A percentile compares a stretch with the other conserved stretches of the same genome.
Conservation (phyloP, 1,140 invertebrate genomes). For the Mamestra configurata region DNA sequence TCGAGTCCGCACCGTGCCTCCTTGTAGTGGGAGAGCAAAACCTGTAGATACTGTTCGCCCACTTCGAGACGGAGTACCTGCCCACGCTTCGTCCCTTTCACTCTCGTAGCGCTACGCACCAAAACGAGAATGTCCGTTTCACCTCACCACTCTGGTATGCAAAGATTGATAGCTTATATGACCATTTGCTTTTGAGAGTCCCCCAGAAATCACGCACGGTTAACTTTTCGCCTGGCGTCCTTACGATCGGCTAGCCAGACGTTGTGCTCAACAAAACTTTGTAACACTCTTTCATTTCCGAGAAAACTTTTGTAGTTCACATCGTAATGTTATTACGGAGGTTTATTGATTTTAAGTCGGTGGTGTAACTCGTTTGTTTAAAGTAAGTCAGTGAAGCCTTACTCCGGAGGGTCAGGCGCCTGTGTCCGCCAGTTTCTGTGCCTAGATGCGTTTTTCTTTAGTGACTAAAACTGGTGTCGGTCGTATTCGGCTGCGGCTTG, state of each 20-base stretch:
- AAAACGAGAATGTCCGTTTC: slow-evolving; percentile 74
- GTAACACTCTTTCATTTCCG: slow-evolving; percentile 41
- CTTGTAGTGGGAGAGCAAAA: slow-evolving; percentile 87
- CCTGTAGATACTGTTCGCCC: slow-evolving; percentile 86
- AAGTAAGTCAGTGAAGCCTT: slow-evolving; percentile 72
- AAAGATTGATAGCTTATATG: slow-evolving; percentile 88
- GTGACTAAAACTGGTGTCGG: slow-evolving; percentile 54
- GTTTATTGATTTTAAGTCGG: slow-evolving; percentile 65
- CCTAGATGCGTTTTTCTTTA: slow-evolving; percentile 62
- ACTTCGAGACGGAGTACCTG: slow-evolving; percentile 84
- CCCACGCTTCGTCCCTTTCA: slow-evolving; percentile 78
- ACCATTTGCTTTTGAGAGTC: slow-evolving; percentile 87
- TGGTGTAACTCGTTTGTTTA: slow-evolving; percentile 67
- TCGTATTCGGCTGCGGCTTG: slow-evolving; percentile 51
- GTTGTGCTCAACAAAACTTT: slow-evolving; percentile 65
- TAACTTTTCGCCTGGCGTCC: slow-evolving; percentile 87
- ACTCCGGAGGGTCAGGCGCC: slow-evolving; percentile 59
- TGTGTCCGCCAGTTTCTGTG: slow-evolving; percentile 60
- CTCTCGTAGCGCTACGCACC: slow-evolving; percentile 60
- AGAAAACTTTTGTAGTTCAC: slow-evolving; percentile 65
- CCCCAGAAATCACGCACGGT: slow-evolving; percentile 86
- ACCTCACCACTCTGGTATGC: slow-evolving; percentile 86
- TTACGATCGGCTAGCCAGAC: slow-evolving; percentile 78
- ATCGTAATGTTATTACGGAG: slow-evolving; percentile 70
- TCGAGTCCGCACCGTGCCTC: slow-evolving; percentile 78